Percentiles rank a stretch among this genome's conserved stretches.
Conservation (phyloP, 2,888 invertebrate genomes). For the Scaptomyza flava region DNA sequence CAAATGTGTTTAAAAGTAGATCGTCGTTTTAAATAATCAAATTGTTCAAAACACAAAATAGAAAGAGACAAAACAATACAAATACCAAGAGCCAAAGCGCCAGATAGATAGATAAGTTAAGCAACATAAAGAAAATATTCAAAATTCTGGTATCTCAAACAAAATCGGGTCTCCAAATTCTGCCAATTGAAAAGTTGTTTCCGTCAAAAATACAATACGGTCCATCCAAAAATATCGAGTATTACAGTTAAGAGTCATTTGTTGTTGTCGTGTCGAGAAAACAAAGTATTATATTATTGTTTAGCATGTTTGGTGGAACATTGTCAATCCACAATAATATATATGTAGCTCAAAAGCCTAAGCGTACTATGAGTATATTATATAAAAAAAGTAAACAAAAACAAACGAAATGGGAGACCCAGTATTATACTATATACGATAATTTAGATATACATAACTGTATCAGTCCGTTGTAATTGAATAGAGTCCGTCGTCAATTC, state of each 20-base stretch:
- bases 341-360: conserved; percentile 11
- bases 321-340: conserved; percentile 1
- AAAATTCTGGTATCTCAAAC: conserved; percentile 1
- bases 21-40: conserved; percentile 12
- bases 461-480: conserved; percentile 19
- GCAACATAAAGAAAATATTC: background rate
- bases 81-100: conserved; percentile 14
- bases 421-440: conserved; percentile 6
- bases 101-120: conserved; percentile 2
- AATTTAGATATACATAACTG: conserved; percentile 1
- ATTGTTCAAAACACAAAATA: conserved; percentile 31
- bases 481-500: conserved; percentile 22
- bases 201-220: conserved; percentile 36
- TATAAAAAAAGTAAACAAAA: background rate
- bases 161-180: conserved; percentile 22
- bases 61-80: conserved; percentile 44
- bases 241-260: conserved; percentile 19
- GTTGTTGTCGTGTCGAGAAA: conserved; percentile 14
- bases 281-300: conserved; percentile 10
- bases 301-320: conserved; percentile 15
- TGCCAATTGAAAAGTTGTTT: conserved; percentile 50
- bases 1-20: conserved; percentile 23
- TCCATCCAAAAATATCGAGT: conserved; percentile 49
- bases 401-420: background rate
- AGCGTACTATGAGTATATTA: conserved; percentile 32